Conservation (phyloP, 2,113 vertebrate genomes). For the Eptatretus burgeri region DNA sequence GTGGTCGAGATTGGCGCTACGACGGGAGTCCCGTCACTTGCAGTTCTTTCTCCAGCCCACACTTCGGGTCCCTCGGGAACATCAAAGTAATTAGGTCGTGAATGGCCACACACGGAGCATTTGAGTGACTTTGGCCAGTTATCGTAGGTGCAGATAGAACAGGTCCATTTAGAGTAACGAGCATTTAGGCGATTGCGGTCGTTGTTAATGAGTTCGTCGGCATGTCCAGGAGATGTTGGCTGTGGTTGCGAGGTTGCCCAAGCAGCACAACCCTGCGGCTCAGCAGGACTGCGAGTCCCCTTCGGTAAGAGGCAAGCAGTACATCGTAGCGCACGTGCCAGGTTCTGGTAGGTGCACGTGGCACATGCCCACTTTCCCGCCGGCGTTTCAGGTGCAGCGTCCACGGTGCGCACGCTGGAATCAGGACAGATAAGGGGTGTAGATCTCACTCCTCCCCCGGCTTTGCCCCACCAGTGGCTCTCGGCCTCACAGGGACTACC, state of each 20-base stretch:
- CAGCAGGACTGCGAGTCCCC: background rate
- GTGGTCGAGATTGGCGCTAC: background rate
- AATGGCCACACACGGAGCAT: background rate
- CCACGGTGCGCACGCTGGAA: background rate
- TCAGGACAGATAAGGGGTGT: conserved; percentile 2
- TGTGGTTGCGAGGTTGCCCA: background rate
- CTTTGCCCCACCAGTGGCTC: background rate
- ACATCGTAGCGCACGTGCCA: background rate
- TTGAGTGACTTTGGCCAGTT: conserved; percentile 6
- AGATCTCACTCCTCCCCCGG: background rate
- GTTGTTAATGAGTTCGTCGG: conserved; percentile 2
- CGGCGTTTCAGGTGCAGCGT: background rate
- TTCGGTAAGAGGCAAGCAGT: background rate
- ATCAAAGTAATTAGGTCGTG: background rate
- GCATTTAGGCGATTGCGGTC: background rate
- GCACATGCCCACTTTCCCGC: conserved; percentile 1
- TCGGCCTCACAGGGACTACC: background rate
- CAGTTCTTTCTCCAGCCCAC: background rate
- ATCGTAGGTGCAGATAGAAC: conserved; percentile 4
- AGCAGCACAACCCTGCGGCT: background rate
- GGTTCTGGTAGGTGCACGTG: conserved; percentile 2
- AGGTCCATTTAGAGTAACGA: background rate
- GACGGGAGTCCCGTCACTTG: background rate
- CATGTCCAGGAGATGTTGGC: background rate
- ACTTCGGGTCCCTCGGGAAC: background rate